Evolutionary conservation across 2,113 vertebrate genomes (phyloP).

Genomic region (Chiloscyllium plagiosum): DNA sequence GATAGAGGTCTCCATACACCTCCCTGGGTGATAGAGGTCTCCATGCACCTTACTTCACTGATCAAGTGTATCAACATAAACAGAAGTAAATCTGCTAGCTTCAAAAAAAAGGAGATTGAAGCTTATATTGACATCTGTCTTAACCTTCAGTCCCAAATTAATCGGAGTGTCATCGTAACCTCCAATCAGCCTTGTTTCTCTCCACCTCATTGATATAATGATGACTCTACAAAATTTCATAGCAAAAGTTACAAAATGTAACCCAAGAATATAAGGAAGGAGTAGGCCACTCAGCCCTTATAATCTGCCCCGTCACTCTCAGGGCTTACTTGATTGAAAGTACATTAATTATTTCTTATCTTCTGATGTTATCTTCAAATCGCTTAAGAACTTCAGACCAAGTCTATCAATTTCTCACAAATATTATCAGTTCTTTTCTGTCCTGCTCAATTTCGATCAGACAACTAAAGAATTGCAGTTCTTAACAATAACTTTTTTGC

Average conservation of each 20-base stretch:
- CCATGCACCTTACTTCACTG: background rate
- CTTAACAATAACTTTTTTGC: background rate
- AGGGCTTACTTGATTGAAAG: background rate
- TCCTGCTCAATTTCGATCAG: background rate
- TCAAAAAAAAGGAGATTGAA: background rate
- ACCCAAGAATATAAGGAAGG: no score
- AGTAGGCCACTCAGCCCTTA: no score
- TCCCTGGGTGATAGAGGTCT: background rate
- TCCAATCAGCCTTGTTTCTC: background rate
- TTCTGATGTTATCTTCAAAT: background rate
- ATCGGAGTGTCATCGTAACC: background rate
- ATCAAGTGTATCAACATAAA: background rate
- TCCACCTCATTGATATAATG: background rate
- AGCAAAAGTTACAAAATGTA: no score
- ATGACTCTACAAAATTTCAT: background rate
- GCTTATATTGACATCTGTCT: background rate
- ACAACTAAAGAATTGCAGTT: background rate
- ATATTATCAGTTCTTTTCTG: background rate
- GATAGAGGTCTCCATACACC: no score
- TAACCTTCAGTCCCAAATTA: background rate
- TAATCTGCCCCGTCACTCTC: no score
- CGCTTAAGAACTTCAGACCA: background rate
- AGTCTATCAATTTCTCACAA: background rate
- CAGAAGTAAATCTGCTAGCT: background rate
- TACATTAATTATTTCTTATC: background rate